phyloP scores from a whole-genome alignment of 2,113 vertebrate species.

The Cricetomys ansorgei region DNA sequence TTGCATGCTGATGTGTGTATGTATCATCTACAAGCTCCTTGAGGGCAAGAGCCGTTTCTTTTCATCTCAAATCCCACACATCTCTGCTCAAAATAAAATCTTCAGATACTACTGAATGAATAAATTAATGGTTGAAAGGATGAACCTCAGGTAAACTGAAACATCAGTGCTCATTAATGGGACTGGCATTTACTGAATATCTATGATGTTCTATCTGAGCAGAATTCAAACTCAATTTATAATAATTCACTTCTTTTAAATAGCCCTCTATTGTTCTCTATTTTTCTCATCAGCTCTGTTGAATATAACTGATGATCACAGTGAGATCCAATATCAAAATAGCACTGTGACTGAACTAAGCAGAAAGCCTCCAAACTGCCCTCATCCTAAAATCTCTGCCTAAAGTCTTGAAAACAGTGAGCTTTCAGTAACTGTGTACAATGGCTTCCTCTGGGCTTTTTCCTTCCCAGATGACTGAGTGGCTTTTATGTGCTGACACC shows the following conservation, averaged over 20 bases:
- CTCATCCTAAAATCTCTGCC: not conserved
- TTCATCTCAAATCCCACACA: not conserved
- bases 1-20: not conserved
- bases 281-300: constrained; percentile 35
- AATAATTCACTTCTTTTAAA: constrained; percentile 18
- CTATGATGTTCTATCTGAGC: not conserved
- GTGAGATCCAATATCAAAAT: constrained; percentile 28
- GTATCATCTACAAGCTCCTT: not conserved
- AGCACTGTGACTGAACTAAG: constrained; percentile 18
- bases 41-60: not conserved
- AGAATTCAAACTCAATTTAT: not conserved
- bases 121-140: not conserved
- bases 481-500: not conserved
- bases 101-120: not conserved
- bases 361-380: not conserved
- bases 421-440: not conserved
- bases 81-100: not conserved
- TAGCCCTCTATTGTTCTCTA: not conserved
- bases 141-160: not conserved
- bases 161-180: not conserved
- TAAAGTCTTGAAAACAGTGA: not conserved
- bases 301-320: constrained; percentile 16
- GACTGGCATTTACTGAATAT: not conserved
- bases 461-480: not conserved
- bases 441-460: not conserved